Percentiles rank a stretch among this genome's conserved stretches.
These are phyloP conservation scores for Pogonomyrmex californicus DNA, from an alignment of 1,140 invertebrate species.

Conservation along the genomic window DNA sequence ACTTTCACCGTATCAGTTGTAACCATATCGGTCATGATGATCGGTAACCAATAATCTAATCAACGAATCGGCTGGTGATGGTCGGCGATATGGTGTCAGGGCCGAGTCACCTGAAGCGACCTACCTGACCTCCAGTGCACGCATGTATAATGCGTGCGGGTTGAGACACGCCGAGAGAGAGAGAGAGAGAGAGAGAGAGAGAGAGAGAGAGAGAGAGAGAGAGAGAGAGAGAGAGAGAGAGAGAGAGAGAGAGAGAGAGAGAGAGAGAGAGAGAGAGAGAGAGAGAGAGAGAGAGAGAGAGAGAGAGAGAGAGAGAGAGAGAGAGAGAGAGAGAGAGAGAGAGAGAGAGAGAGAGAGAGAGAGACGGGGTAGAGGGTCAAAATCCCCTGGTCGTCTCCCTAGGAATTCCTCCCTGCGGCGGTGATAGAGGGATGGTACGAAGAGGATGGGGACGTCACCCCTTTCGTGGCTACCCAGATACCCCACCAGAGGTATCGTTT, in stretches of 20 bases:
- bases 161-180: constrained; percentile 57
- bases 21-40: constrained; percentile 31
- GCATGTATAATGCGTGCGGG: constrained; percentile 60
- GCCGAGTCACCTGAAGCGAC: constrained; percentile 73
- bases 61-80: constrained; percentile 67
- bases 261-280: no score
- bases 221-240: no score
- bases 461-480: constrained; percentile 74
- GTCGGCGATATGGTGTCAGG: constrained; percentile 72
- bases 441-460: constrained; percentile 65
- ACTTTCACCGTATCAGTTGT: not conserved
- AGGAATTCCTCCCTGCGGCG: constrained; percentile 78
- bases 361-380: constrained; percentile 69
- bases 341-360: not conserved
- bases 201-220: no score
- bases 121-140: constrained; percentile 70
- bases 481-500: constrained; percentile 77
- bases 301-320: not conserved
- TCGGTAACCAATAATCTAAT: constrained; percentile 69
- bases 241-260: no score
- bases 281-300: not conserved
- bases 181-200: no score
- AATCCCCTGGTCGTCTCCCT: constrained; percentile 74
- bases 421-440: constrained; percentile 64
- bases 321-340: constrained; percentile 4